These are phyloP conservation scores for Acarapis woodi DNA, from an alignment of 1,140 invertebrate genomes.

Conservation along the genomic window DNA sequence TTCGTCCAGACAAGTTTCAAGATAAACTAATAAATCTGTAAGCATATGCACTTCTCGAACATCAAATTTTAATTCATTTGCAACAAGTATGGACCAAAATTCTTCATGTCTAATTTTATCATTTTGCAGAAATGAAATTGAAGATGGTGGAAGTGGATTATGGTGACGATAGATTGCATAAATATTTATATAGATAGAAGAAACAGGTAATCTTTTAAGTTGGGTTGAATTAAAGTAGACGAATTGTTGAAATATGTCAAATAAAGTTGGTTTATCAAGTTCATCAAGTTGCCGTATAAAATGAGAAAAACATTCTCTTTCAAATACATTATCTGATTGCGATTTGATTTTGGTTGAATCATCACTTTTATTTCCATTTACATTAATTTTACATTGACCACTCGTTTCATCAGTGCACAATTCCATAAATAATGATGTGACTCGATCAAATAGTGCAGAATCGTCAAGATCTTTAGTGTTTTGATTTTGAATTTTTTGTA, in stretches of 20 bases:
- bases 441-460: conserved; percentile 3
- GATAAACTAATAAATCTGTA: conserved; percentile 1
- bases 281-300: background rate
- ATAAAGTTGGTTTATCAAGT: conserved; percentile 4
- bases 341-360: background rate
- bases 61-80: conserved; percentile 8
- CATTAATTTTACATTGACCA: background rate
- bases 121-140: background rate
- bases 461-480: background rate
- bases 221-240: background rate
- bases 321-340: background rate
- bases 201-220: too few species aligned
- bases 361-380: background rate
- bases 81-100: conserved; percentile 2
- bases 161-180: conserved; percentile 7
- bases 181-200: conserved; percentile 2
- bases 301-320: background rate
- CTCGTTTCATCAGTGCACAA: background rate
- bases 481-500: conserved; percentile 4
- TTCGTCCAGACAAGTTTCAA: background rate
- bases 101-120: conserved; percentile 5
- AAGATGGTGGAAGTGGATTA: conserved; percentile 1
- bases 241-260: background rate
- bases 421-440: conserved; percentile 1
- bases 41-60: conserved; percentile 4